A percentile compares a stretch with the other conserved stretches of the same genome.
Evolutionary conservation across 2,113 vertebrate genomes (phyloP).

Genomic region (Chaetodon auriga): DNA sequence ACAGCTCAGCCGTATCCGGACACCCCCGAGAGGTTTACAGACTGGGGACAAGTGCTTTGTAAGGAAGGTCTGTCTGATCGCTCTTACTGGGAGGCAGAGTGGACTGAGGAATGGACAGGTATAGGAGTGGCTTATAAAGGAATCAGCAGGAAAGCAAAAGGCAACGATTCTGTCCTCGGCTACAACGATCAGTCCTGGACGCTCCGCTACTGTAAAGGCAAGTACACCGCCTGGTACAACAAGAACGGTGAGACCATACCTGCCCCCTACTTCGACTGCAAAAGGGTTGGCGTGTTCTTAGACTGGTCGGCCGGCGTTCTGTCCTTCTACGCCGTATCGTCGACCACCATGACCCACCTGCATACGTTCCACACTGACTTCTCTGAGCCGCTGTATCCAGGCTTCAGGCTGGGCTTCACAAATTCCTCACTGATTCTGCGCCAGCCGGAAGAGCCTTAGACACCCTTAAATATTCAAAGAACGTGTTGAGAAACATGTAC

Average conservation of each 20-base stretch:
- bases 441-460: background rate
- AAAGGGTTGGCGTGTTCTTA: slow-evolving; percentile 39
- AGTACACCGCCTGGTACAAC: background rate
- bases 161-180: slow-evolving; percentile 23
- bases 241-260: background rate
- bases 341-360: slow-evolving; percentile 44
- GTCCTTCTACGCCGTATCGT: slow-evolving; percentile 32
- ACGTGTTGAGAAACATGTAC: background rate
- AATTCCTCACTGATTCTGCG: background rate
- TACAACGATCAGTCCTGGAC: slow-evolving; percentile 49
- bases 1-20: slow-evolving; percentile 41
- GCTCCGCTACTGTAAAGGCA: slow-evolving; percentile 26
- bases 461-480: background rate
- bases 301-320: slow-evolving; percentile 41
- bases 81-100: slow-evolving; percentile 50
- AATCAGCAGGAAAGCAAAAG: slow-evolving; percentile 35
- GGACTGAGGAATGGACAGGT: slow-evolving; percentile 13
- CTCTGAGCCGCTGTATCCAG: slow-evolving; percentile 40
- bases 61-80: slow-evolving; percentile 12
- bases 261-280: slow-evolving; percentile 31
- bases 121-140: slow-evolving; percentile 42
- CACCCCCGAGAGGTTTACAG: slow-evolving; percentile 46
- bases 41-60: slow-evolving; percentile 52
- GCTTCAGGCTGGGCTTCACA: slow-evolving; percentile 18
- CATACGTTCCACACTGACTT: slow-evolving; percentile 27